A percentile compares a stretch with the other conserved stretches of the same genome.
These are phyloP conservation scores for Pelobates cultripes DNA, from an alignment of 2,797 vertebrate species.

Conservation along the genomic window DNA sequence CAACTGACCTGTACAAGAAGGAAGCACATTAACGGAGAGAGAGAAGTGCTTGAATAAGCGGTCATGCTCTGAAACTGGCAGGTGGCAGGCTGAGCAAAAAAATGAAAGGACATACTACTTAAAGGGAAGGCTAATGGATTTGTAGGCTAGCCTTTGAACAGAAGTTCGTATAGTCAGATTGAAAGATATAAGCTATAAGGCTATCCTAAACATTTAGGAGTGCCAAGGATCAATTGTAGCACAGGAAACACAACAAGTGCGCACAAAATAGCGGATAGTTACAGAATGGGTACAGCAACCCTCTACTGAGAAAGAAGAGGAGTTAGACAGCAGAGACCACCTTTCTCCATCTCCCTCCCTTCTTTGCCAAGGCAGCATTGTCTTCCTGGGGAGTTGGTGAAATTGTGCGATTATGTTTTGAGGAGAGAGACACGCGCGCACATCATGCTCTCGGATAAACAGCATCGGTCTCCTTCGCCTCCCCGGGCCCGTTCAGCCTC, in stretches of 20 bases:
- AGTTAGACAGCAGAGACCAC: conserved; percentile 25
- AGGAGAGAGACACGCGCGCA: conserved; percentile 51
- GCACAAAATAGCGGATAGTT: not conserved
- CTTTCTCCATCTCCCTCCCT: conserved; percentile 14
- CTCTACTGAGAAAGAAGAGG: conserved; percentile 12
- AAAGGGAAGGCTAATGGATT: conserved; percentile 8
- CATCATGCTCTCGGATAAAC: conserved; percentile 55
- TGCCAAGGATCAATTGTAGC: not conserved
- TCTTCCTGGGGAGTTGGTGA: conserved; percentile 48
- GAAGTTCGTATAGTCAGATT: not conserved
- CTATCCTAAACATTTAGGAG: not conserved
- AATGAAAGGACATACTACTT: not conserved
- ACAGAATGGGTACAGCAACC: too few species aligned
- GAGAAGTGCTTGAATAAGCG: conserved; percentile 5
- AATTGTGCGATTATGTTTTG: conserved; percentile 57
- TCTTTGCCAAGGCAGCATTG: conserved; percentile 9
- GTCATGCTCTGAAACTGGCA: not conserved
- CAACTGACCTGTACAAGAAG: conserved; percentile 2
- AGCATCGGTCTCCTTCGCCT: conserved; percentile 39
- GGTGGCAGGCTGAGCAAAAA: conserved; percentile 2
- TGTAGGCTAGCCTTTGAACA: not conserved
- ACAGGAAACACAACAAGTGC: not conserved
- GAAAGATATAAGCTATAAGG: not conserved
- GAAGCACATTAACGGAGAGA: not conserved
- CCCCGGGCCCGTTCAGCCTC: conserved; percentile 47